Evolutionary conservation across 2,113 vertebrate species (phyloP), one percentile per base, ranked within the genome.

Genomic region (Labeo rohita): DNA sequence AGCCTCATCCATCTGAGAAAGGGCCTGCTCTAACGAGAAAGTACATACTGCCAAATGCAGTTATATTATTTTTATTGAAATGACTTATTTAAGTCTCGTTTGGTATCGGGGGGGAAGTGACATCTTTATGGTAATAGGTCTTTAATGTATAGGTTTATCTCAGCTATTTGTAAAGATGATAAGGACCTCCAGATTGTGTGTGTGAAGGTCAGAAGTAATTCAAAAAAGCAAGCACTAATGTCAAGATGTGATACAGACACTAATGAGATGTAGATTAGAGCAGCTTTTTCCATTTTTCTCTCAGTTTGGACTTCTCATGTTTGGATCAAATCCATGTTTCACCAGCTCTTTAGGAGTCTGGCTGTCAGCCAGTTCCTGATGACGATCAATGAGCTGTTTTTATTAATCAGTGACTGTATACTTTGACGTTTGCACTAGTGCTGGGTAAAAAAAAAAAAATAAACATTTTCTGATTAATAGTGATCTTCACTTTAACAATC

Each of bases 11-110:
- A 78, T 90, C 84, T 87, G 73, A 39, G 66, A 77, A 56, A 76
- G 70, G n/a, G 34, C 45, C 72, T 86, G n/a, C 50, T 80, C 87
- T 91, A 86, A 89, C 87, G 90, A 90, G 85, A 84, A 70, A 66
- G 68, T 76, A 87, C 74, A 83, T 86, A 74, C 61, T 84, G 80
- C 84, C 85, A 89, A 80, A 75, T 90, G 83, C 47, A 84, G 50
- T 80, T 68, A 78, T 82, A 79, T 63, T 45, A 61, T 87, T 84
- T 91, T 88, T 87, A 80, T 87, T 43, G 52, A 83, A 80, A 85
- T 10, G 66, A 28, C 70, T 80, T 88, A 78, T 85, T 84, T 76
- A 87, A 73, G 68, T 73, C 36, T 68, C 74, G 68, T 56, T 63
- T 80, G 43, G 16, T 45, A 59, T 56, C 47, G 9, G 63, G 21